Conservation (phyloP, 1,140 invertebrate genomes). For the Vanessa tameamea region DNA sequence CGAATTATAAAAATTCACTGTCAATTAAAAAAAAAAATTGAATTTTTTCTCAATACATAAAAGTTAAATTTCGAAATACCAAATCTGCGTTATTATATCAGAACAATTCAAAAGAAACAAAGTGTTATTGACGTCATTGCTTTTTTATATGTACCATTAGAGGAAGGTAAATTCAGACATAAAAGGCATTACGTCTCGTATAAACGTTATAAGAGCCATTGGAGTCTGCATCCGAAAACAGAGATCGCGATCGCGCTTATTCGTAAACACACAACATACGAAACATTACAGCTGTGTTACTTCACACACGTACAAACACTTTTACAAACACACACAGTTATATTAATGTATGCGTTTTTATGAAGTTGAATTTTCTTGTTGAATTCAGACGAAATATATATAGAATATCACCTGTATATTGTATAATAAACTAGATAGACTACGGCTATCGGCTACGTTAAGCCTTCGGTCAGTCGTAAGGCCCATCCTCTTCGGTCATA, state of each 20-base stretch:
- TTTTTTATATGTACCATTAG: neutral
- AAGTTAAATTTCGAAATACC: too few relatives aligned
- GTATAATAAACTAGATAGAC: neutral
- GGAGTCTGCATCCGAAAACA: slow-evolving; percentile 2
- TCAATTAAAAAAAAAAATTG: too few relatives aligned
- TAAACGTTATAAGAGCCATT: slow-evolving; percentile 6
- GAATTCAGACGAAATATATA: neutral
- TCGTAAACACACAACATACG: neutral
- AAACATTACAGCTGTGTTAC: neutral
- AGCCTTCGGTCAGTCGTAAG: too few relatives aligned
- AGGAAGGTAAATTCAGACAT: neutral
- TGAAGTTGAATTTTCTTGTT: neutral
- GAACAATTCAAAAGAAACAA: too few relatives aligned
- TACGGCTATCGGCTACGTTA: too few relatives aligned
- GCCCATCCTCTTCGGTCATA: too few relatives aligned
- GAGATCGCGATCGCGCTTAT: neutral
- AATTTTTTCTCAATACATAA: too few relatives aligned
- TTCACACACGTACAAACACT: neutral
- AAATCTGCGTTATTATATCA: too few relatives aligned
- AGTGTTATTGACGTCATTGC: neutral
- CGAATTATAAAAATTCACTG: too few relatives aligned
- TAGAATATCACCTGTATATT: too few relatives aligned
- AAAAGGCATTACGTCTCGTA: neutral
- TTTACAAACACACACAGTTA: too few relatives aligned
- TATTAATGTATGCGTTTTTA: neutral